Percentiles rank a stretch among this genome's conserved stretches.
These are phyloP conservation scores for Boloria selene DNA, from an alignment of 2,888 invertebrate genomes.

Conservation along the genomic window DNA sequence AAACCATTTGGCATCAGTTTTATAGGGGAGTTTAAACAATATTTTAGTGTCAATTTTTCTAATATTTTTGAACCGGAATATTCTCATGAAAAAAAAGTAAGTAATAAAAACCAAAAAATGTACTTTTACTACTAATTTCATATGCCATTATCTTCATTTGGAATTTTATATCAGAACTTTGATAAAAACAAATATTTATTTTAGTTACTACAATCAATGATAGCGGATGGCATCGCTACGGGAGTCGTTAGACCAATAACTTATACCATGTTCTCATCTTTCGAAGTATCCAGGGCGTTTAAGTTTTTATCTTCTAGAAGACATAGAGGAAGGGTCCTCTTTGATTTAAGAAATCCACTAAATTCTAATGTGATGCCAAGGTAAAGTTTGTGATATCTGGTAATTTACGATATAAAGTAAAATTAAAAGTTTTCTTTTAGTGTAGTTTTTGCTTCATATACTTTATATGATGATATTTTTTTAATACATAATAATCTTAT, in stretches of 20 bases:
- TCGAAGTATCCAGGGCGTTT: constrained; percentile 5
- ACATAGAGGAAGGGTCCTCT: background rate
- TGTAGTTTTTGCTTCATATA: too few species aligned
- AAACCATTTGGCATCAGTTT: background rate
- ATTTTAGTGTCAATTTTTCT: background rate
- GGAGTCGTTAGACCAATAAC: constrained; percentile 6
- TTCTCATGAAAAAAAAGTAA: constrained; percentile 6
- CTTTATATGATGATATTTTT: too few species aligned
- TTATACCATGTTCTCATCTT: background rate
- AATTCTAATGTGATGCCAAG: background rate
- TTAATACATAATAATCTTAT: too few species aligned
- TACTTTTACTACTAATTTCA: background rate
- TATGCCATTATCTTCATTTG: background rate
- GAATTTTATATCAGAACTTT: background rate
- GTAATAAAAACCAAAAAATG: too few species aligned
- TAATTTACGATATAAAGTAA: too few species aligned
- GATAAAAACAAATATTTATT: background rate
- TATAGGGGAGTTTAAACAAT: background rate
- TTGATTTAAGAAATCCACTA: constrained; percentile 1
- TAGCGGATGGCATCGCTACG: constrained; percentile 4
- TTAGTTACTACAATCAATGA: constrained; percentile 1
- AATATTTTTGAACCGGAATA: background rate
- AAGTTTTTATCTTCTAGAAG: constrained; percentile 5
- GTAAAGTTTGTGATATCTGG: background rate
- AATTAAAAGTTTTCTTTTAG: too few species aligned